Percentiles rank a stretch among this genome's conserved stretches.
These are phyloP conservation scores for Leucophenga maculata DNA, from an alignment of 2,888 invertebrate genomes.

Conservation along the genomic window DNA sequence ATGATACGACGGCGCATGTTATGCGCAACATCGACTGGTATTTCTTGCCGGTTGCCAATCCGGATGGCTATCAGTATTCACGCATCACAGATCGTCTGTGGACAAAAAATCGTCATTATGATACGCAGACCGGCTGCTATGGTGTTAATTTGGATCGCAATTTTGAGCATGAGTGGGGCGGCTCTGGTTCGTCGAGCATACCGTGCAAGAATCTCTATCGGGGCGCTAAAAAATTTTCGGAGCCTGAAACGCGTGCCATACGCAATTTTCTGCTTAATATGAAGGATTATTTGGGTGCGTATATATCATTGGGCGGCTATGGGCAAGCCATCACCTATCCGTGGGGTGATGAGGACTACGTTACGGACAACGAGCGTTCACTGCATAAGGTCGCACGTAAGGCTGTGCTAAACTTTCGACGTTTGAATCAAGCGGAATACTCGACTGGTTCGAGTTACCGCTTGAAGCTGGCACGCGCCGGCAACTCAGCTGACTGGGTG, in stretches of 20 bases:
- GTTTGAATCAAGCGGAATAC: conserved; percentile 65
- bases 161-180: conserved; percentile 89
- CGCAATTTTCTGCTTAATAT: conserved; percentile 73
- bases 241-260: conserved; percentile 83
- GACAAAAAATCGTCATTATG: conserved; percentile 81
- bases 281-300: conserved; percentile 61
- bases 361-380: conserved; percentile 61
- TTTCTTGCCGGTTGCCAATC: conserved; percentile 83
- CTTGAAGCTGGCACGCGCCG: conserved; percentile 63
- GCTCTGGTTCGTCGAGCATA: conserved; percentile 83
- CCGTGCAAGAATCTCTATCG: conserved; percentile 87
- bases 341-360: conserved; percentile 69
- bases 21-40: conserved; percentile 89
- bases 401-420: conserved; percentile 60
- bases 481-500: conserved; percentile 70
- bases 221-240: conserved; percentile 86
- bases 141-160: conserved; percentile 90
- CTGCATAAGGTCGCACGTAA: conserved; percentile 58
- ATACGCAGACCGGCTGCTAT: conserved; percentile 75
- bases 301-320: conserved; percentile 70
- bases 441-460: conserved; percentile 65
- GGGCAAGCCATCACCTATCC: conserved; percentile 73
- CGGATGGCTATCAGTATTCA: conserved; percentile 89
- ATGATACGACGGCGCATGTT: conserved; percentile 47
- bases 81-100: conserved; percentile 86